Base-by-base conservation (phyloP, 2,113 vertebrate genomes). In the Cinclus cinclus region DNA sequence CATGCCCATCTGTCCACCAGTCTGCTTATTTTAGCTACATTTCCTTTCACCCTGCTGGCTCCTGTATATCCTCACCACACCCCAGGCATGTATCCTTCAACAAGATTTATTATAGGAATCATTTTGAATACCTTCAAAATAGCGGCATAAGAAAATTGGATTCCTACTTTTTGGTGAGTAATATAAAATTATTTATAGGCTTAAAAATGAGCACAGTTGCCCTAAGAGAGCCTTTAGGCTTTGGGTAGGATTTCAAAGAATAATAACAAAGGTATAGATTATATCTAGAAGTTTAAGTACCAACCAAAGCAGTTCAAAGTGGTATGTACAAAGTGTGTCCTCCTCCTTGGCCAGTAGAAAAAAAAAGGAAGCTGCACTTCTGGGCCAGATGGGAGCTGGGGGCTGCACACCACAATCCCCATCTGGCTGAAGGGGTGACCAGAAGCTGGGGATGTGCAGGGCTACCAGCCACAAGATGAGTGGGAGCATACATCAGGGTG, bases 51-150 rank as follows among this genome's bases (percentile, higher is more conserved):
- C 60, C 73, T 47, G 89, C 49, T 77, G 55, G 65, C 69, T 92
- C 37, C 52, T 70, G 44, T 31, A 27, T 68, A 60, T 68, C 76
- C 42, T 91, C 18, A 74, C 62, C 83, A 87, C 55, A 88, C 77
- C 63, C 41, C 56, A 59, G 77, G 94, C 96, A 88, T 94, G 46
- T 68, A 92, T 96, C 93, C 80, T 93, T 95, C 95, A 95, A 58
- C 42, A 94, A 60, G 88, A 95, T 93, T 94, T 94, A 94, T 78
- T 64, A 78, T 13, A 16, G 37, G 56, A 90, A 78, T 83, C 27
- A 93, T 88, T 94, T 81, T 87, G 65, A 92, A 90, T 88, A 56
- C 49, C 77, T 93, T 80, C 84, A 85, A 90, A 97, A 76, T 15
- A 67, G 30, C 49, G 33, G n/a, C 47, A 79, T 56, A 82, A 95